A percentile compares a stretch with the other conserved stretches of the same genome.
phyloP scores from a whole-genome alignment of 2,888 invertebrate genomes.

The Oxystoma pomonae region DNA sequence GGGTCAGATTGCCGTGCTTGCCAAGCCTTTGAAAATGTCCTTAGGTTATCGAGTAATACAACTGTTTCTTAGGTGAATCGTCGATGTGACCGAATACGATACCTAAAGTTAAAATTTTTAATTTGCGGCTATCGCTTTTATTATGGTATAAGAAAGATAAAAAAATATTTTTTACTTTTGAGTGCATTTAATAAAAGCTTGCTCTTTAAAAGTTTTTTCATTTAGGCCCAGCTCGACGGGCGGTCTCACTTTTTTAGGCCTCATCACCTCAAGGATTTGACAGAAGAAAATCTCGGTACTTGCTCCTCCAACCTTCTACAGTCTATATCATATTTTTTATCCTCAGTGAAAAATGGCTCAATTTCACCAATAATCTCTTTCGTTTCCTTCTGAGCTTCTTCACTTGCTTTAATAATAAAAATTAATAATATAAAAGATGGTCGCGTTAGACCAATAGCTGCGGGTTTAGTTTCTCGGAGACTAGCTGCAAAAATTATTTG shows the following conservation, averaged over 20 bases:
- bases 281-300: neutral
- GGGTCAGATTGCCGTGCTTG: too few relatives aligned
- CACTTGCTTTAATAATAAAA: constrained; percentile 3
- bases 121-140: too few relatives aligned
- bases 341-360: constrained; percentile 6
- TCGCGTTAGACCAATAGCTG: neutral
- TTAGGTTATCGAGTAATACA: too few relatives aligned
- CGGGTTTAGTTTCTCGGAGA: neutral
- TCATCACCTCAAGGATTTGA: neutral
- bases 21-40: too few relatives aligned
- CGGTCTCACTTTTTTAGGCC: neutral
- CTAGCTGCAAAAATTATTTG: neutral
- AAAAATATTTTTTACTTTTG: too few relatives aligned
- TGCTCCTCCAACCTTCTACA: neutral
- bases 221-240: neutral
- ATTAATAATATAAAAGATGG: constrained; percentile 1
- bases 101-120: too few relatives aligned
- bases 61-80: too few relatives aligned
- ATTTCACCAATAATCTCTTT: constrained; percentile 16
- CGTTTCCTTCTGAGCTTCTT: constrained; percentile 7
- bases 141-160: too few relatives aligned
- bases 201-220: neutral
- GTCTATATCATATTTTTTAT: neutral
- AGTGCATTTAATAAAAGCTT: too few relatives aligned
- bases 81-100: too few relatives aligned